Evolutionary conservation across 2,797 vertebrate genomes (phyloP).

Genomic region (Argyrosomus regius): DNA sequence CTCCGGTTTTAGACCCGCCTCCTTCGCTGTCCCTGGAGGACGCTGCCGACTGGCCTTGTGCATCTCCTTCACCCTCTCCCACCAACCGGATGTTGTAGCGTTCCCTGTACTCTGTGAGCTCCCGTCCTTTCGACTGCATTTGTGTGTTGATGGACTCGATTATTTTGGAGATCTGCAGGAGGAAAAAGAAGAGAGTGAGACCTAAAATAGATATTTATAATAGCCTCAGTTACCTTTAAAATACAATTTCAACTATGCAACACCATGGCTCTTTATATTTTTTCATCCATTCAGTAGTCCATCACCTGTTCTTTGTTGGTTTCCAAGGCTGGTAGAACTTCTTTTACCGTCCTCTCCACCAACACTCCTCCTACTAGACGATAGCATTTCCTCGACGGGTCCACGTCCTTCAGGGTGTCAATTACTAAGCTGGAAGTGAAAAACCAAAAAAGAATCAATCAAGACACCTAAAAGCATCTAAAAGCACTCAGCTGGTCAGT

Average conservation of each 20-base stretch:
- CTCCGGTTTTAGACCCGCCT: slow-evolving; percentile 86
- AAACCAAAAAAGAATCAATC: not conserved
- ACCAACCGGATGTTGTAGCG: slow-evolving; percentile 95
- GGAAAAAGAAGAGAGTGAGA: not conserved
- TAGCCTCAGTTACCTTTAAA: not conserved
- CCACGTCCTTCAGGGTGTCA: slow-evolving; percentile 93
- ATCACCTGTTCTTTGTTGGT: slow-evolving; percentile 93
- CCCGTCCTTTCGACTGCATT: slow-evolving; percentile 93
- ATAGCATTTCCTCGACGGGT: slow-evolving; percentile 92
- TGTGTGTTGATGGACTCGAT: slow-evolving; percentile 89
- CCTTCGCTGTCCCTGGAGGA: slow-evolving; percentile 83
- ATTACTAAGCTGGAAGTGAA: slow-evolving; percentile 88
- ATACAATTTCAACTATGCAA: not conserved
- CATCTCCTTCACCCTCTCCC: slow-evolving; percentile 88
- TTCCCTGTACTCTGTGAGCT: slow-evolving; percentile 94
- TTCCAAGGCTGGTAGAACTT: slow-evolving; percentile 94
- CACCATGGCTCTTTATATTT: not conserved
- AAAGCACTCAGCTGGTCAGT: not conserved
- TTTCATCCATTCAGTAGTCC: not conserved
- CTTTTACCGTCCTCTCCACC: slow-evolving; percentile 95
- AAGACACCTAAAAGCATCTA: not conserved
- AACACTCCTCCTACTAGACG: slow-evolving; percentile 94
- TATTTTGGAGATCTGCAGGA: slow-evolving; percentile 89
- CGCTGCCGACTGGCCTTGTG: slow-evolving; percentile 77
- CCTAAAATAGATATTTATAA: too few relatives aligned